Evolutionary conservation across 2,888 invertebrate species (phyloP), one percentile per base, ranked within the genome.

Genomic region (Ischnus inquisitorius): DNA sequence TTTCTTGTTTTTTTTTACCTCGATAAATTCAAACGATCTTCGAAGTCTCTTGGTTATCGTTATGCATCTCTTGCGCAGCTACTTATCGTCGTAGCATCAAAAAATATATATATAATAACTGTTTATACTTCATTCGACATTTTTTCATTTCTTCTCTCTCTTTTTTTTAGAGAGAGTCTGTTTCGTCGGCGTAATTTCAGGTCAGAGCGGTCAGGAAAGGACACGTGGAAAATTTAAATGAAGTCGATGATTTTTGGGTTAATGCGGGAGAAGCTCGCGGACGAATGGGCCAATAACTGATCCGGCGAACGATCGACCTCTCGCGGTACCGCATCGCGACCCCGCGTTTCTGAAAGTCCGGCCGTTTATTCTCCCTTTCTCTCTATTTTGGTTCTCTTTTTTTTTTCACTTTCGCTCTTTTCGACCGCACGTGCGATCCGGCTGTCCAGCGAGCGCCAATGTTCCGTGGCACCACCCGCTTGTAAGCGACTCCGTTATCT

Each of bases 401-500:
- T 77, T 51, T 41, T 34, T 16, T 69, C 54, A 16, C 16, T 75
- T 75, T 65, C 39, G 14, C 64, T 69, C 54, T 78, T 19, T 72
- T 28, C 43, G 60, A n/a, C 39, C 22, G 28, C 16, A 28, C 79
- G 82, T 64, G 79, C 60, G 83, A 79, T 79, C 34, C 79, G 43
- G 68, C 62, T 60, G 65, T 28, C 28, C 71, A 34, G 54, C 68
- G 54, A 62, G 34, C 69, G 28, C 41, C 80, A 72, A 72, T 83
- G 78, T 78, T 72, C 85, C 46, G 74, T 76, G 85, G 85, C 89
- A 90, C 89, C 88, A 85, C 87, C 89, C 88, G 83, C 89, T 80
- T 87, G 88, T 88, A 85, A 76, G 79, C 69, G 34, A 34, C 60
- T 84, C 22, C 81, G 87, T 92, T 92, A 92, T 91, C 92, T 88